Evolutionary conservation across 2,888 invertebrate genomes (phyloP), one percentile per base, ranked within the genome.

Genomic region (Parnassius glacialis): DNA sequence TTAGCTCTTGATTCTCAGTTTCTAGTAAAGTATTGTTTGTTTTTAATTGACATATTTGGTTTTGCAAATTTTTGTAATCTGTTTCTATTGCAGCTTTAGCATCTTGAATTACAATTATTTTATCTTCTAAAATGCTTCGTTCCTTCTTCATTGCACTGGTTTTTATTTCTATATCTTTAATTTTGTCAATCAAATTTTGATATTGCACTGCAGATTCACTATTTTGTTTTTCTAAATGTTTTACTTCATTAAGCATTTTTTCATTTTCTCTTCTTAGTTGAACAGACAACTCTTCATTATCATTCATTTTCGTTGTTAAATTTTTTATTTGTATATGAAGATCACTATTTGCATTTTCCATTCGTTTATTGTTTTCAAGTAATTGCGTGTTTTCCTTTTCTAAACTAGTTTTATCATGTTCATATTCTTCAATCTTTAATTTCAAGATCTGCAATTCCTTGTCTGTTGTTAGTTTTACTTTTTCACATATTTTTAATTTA

Each of bases 401-500:
- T 16, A 55, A 12, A n/a, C 47, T 47, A 11, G 12, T 25, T 12
- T 44, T 58, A 50, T 54, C 43, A 12, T 20, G 44, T 58, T 58
- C 13, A 44, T 11, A 20, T 45, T 45, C 44, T 70, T 67, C 0
- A 74, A 64, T 62, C 67, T 72, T 59, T 69, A 66, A 3, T 52
- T 61, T 16, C 71, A 67, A 53, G 10, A 45, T 45, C 16, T 65
- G 53, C 20, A 68, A 58, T 56, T 72, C 71, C 44, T 61, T 67
- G 65, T 72, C 58, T 69, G 69, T 45, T 9, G 34, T 34, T 12
- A 16, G 11, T 2, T 70, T 57, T 25, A 67, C 66, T 54, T 62
- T 59, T 52, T 70, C 69, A 42, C 73, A 61, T 52, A 72, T 68
- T 60, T 74, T 70, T 54, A 74, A 67, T 65, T 76, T 74, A 20